These are phyloP conservation scores for Campoplex capitator DNA, from an alignment of 2,888 invertebrate genomes.

Conservation along the genomic window DNA sequence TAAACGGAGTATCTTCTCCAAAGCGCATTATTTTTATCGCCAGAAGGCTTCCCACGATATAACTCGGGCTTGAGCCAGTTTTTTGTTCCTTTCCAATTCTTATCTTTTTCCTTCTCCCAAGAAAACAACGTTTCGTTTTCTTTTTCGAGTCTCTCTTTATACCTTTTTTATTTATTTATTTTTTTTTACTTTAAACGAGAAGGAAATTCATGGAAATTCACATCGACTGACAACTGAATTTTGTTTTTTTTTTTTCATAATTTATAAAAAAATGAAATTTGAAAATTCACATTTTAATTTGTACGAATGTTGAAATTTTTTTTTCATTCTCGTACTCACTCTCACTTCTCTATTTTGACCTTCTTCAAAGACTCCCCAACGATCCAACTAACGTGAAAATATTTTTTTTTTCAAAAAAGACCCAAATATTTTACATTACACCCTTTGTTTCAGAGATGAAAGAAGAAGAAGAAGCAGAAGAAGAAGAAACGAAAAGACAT, in stretches of 20 bases:
- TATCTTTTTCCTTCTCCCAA: neutral
- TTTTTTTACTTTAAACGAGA: neutral
- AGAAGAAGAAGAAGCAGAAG: no score
- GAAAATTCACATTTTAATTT: neutral
- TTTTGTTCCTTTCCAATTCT: neutral
- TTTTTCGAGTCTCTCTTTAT: neutral
- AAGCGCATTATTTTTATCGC: slow-evolving; percentile 44
- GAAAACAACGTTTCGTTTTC: neutral
- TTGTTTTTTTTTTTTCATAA: neutral
- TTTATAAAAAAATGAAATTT: neutral
- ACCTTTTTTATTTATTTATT: neutral
- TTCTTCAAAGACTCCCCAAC: neutral
- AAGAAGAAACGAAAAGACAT: neutral
- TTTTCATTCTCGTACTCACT: neutral
- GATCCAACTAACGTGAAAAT: neutral
- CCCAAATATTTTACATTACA: neutral
- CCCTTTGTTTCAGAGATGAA: neutral
- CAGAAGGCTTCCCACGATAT: slow-evolving; percentile 19
- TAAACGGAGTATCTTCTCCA: slow-evolving; percentile 1
- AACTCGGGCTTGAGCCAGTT: neutral
- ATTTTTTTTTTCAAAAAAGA: neutral
- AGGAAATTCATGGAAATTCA: neutral
- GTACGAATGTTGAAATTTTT: neutral
- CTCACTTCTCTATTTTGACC: neutral
- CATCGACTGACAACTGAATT: neutral